Percentiles rank a stretch among this genome's conserved stretches.
phyloP scores from a whole-genome alignment of 2,797 vertebrate genomes.

The Apodemus agrarius region DNA sequence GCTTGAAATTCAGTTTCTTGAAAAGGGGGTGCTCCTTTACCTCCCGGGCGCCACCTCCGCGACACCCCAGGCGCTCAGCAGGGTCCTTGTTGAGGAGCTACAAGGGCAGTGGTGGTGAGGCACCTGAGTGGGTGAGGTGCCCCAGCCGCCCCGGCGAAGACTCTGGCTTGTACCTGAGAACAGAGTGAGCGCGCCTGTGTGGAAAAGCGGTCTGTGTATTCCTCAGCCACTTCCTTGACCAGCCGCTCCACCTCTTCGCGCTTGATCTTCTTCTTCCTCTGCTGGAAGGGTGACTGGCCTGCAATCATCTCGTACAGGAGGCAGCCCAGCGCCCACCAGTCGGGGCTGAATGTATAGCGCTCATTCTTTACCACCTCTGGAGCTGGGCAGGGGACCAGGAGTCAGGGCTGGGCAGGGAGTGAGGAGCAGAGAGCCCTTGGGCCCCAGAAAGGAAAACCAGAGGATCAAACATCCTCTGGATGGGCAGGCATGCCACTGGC shows the following conservation, averaged over 20 bases:
- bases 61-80: slow-evolving; percentile 91
- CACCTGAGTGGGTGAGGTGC: neutral
- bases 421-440: neutral
- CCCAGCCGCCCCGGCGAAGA: neutral
- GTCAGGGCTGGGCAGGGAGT: neutral
- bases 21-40: slow-evolving; percentile 96
- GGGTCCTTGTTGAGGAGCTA: slow-evolving; percentile 96
- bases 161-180: slow-evolving; percentile 88
- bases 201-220: slow-evolving; percentile 95
- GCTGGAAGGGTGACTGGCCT: slow-evolving; percentile 98
- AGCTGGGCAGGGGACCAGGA: slow-evolving; percentile 85
- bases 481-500: neutral
- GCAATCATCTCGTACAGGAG: slow-evolving; percentile 99
- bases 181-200: slow-evolving; percentile 93
- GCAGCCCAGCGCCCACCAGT: slow-evolving; percentile 99
- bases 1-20: slow-evolving; percentile 95
- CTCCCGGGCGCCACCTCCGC: slow-evolving; percentile 92
- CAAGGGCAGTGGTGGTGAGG: slow-evolving; percentile 58
- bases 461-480: neutral
- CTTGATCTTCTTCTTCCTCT: slow-evolving; percentile 98
- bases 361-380: slow-evolving; percentile 98
- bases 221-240: slow-evolving; percentile 95
- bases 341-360: slow-evolving; percentile 96
- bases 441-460: neutral
- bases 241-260: slow-evolving; percentile 97